Evolutionary conservation across 1,140 invertebrate species (phyloP).

Genomic region (Euwallacea fornicatus): DNA sequence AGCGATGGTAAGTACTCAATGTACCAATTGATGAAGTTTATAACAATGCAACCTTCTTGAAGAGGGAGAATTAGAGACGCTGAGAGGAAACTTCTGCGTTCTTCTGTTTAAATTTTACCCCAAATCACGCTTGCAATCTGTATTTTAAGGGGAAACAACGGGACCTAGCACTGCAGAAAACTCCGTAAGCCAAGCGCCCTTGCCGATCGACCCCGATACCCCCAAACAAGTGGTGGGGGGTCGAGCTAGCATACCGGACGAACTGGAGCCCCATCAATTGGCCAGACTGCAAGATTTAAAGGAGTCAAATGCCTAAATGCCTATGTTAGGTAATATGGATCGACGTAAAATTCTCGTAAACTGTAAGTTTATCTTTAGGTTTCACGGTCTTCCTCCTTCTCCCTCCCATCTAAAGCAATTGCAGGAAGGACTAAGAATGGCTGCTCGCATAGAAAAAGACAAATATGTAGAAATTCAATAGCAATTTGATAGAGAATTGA

Average conservation of each 20-base stretch:
- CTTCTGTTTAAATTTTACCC: not conserved
- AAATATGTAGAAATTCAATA: constrained; percentile 5
- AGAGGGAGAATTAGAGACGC: too few relatives aligned
- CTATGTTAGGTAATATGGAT: not conserved
- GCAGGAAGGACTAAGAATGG: too few relatives aligned
- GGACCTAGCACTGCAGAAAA: constrained; percentile 65
- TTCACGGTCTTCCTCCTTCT: constrained; percentile 5
- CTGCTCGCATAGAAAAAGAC: not conserved
- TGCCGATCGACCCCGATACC: constrained; percentile 50
- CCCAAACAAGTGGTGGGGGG: constrained; percentile 71
- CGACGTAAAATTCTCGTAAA: not conserved
- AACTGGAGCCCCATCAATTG: constrained; percentile 80
- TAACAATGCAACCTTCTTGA: too few relatives aligned
- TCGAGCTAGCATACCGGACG: constrained; percentile 78
- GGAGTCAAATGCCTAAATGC: constrained; percentile 79
- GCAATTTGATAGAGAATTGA: constrained; percentile 3
- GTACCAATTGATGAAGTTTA: not conserved
- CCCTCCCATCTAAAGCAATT: too few relatives aligned
- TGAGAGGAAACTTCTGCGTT: too few relatives aligned
- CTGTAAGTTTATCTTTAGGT: constrained; percentile 5
- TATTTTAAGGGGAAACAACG: constrained; percentile 56
- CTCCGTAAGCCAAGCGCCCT: constrained; percentile 54
- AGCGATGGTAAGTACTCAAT: constrained; percentile 52
- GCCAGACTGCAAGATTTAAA: constrained; percentile 81
- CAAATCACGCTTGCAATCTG: not conserved